A percentile compares a stretch with the other conserved stretches of the same genome.
These are phyloP conservation scores for Euura lappo DNA, from an alignment of 1,140 invertebrate genomes.

Conservation along the genomic window DNA sequence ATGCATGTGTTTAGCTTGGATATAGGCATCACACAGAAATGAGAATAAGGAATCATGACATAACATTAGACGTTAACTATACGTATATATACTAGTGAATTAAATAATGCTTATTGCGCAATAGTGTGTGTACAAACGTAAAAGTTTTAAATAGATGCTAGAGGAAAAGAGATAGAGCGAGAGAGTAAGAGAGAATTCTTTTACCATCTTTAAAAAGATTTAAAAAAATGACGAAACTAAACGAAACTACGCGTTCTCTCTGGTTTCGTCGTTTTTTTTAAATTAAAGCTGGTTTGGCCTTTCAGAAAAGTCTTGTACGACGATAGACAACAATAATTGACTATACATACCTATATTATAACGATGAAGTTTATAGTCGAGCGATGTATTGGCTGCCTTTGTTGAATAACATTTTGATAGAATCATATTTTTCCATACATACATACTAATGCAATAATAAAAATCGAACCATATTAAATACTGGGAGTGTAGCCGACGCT, in stretches of 20 bases:
- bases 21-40: conserved; percentile 26
- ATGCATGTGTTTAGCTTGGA: conserved; percentile 39
- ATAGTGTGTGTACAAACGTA: conserved; percentile 44
- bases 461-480: conserved; percentile 30
- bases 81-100: background rate
- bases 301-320: conserved; percentile 39
- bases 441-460: conserved; percentile 46
- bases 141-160: conserved; percentile 30
- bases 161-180: conserved; percentile 26
- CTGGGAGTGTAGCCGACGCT: conserved; percentile 8
- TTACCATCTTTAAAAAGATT: conserved; percentile 10
- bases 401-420: conserved; percentile 60
- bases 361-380: conserved; percentile 14
- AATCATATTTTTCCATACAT: conserved; percentile 62
- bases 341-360: conserved; percentile 14
- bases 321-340: conserved; percentile 29
- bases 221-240: background rate
- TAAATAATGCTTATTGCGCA: conserved; percentile 35
- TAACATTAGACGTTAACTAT: conserved; percentile 14
- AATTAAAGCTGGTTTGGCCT: conserved; percentile 38
- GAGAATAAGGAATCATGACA: conserved; percentile 29
- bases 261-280: conserved; percentile 22
- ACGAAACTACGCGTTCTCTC: background rate
- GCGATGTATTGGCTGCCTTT: conserved; percentile 48
- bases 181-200: conserved; percentile 22